Evolutionary conservation across 2,113 vertebrate species (phyloP).

Genomic region (Enhydra lutris): DNA sequence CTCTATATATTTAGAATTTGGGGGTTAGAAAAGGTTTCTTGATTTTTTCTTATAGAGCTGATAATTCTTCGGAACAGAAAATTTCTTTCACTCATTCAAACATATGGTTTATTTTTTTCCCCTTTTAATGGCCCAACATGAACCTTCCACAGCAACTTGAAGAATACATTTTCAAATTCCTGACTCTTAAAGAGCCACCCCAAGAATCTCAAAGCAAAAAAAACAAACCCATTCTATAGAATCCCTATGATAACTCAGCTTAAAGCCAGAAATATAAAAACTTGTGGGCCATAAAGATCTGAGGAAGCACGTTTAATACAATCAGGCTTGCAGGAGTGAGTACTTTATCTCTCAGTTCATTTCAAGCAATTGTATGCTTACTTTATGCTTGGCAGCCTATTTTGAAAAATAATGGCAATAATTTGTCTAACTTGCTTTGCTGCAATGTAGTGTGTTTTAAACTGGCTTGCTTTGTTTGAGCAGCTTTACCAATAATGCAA

Average conservation of each 20-base stretch:
- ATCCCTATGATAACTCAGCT: not conserved
- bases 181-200: not conserved
- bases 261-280: not conserved
- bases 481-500: not conserved
- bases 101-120: not conserved
- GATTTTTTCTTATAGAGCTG: not conserved
- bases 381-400: not conserved
- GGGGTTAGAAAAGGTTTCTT: not conserved
- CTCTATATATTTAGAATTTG: not conserved
- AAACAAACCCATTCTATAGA: not conserved
- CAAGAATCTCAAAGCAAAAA: not conserved
- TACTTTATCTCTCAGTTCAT: slow-evolving; percentile 21
- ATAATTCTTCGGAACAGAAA: not conserved
- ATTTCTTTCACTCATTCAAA: not conserved
- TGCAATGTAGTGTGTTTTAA: not conserved
- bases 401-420: slow-evolving; percentile 10
- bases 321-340: not conserved
- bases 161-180: not conserved
- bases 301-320: not conserved
- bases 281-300: not conserved
- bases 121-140: not conserved
- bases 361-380: not conserved
- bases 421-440: not conserved
- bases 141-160: not conserved
- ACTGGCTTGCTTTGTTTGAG: not conserved